A percentile compares a stretch with the other conserved stretches of the same genome.
These are phyloP conservation scores for Hyles vespertilio DNA, from an alignment of 1,140 invertebrate genomes.

Conservation along the genomic window DNA sequence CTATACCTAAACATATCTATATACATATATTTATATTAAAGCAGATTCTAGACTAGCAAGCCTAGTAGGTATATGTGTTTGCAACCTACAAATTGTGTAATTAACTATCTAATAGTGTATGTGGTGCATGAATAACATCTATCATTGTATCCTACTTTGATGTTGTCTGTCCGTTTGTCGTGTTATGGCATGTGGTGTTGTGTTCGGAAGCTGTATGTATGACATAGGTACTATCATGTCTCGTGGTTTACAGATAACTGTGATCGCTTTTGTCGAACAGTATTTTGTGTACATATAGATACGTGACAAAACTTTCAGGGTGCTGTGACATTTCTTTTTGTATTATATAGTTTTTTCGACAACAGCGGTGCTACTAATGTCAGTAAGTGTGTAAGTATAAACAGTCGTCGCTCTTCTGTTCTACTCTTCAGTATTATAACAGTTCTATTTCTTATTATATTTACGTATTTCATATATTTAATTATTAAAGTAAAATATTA, in stretches of 20 bases:
- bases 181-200: constrained; percentile 63
- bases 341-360: constrained; percentile 21
- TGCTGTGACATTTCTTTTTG: not conserved
- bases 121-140: constrained; percentile 76
- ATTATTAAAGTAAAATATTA: too few species aligned
- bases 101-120: constrained; percentile 32
- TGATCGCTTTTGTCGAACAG: constrained; percentile 58
- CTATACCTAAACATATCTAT: not conserved
- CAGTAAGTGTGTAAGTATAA: constrained; percentile 28
- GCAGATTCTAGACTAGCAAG: constrained; percentile 1
- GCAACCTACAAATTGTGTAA: constrained; percentile 1
- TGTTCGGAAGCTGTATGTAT: constrained; percentile 33
- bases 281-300: not conserved
- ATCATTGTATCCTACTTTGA: constrained; percentile 33
- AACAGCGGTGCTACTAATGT: constrained; percentile 21
- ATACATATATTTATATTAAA: not conserved
- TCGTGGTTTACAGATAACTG: constrained; percentile 27
- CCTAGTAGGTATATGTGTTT: not conserved
- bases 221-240: constrained; percentile 24
- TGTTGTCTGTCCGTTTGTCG: constrained; percentile 31
- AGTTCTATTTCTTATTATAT: constrained; percentile 5
- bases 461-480: not conserved
- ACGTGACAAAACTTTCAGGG: not conserved
- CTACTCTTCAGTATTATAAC: not conserved
- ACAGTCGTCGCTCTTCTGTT: not conserved